Evolutionary conservation across 2,797 vertebrate species (phyloP).

Genomic region (Uromys caudimaculatus): DNA sequence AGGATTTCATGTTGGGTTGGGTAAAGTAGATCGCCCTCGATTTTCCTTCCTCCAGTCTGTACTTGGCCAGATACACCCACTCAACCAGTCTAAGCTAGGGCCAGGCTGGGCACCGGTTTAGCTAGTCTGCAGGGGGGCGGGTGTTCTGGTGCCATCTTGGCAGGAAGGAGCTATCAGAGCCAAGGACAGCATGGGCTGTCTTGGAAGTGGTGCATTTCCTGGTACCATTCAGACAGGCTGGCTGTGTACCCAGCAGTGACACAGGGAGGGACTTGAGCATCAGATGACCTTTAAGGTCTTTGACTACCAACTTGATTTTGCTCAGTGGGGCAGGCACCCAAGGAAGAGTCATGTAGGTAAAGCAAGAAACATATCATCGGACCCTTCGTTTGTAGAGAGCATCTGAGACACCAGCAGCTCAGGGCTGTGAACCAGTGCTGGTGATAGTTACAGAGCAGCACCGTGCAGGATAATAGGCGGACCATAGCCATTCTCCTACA

Average conservation of each 20-base stretch:
- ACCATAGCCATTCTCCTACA: rapidly evolving
- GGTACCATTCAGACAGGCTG: constrained; percentile 34
- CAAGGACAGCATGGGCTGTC: constrained; percentile 9
- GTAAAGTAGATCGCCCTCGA: background rate
- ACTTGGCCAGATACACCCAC: constrained; percentile 71
- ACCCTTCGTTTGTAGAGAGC: background rate
- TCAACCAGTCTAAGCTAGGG: constrained; percentile 64
- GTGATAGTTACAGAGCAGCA: background rate
- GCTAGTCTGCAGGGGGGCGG: constrained; percentile 66
- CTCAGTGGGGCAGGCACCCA: background rate
- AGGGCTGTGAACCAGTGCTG: background rate
- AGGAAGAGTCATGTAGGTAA: background rate
- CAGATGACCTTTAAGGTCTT: constrained; percentile 44
- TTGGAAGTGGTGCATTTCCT: constrained; percentile 37
- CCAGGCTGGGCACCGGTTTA: constrained; percentile 63
- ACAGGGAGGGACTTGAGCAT: background rate
- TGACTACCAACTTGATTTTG: constrained; percentile 1
- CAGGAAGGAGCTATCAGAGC: constrained; percentile 50
- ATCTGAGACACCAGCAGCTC: background rate
- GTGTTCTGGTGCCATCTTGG: constrained; percentile 60
- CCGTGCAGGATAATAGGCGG: background rate
- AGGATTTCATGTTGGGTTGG: background rate
- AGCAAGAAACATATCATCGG: background rate
- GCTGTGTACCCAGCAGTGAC: background rate
- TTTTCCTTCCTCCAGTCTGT: constrained; percentile 39